Evolutionary conservation across 2,888 invertebrate species (phyloP).

Genomic region (Drosophila peninsularis): DNA sequence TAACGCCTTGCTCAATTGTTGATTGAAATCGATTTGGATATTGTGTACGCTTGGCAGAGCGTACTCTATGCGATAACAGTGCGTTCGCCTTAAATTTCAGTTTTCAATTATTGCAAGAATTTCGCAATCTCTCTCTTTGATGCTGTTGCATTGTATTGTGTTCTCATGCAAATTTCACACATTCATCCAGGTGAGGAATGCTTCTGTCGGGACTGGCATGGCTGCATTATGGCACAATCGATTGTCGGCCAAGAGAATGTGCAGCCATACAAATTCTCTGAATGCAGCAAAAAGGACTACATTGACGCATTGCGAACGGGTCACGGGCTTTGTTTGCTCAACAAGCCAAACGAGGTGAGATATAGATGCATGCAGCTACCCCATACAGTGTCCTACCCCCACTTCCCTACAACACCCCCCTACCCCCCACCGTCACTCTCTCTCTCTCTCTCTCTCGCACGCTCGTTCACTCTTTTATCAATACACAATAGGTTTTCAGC

Average conservation of each 20-base stretch:
- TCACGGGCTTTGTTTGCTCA: conserved; percentile 95
- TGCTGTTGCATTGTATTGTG: conserved; percentile 10
- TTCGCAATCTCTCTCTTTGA: conserved; percentile 1
- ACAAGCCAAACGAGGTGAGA: conserved; percentile 95
- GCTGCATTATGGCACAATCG: conserved; percentile 97
- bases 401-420: background rate
- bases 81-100: conserved; percentile 2
- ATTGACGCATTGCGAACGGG: conserved; percentile 94
- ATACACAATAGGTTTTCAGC: conserved; percentile 30
- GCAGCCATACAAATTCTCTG: conserved; percentile 98
- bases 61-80: conserved; percentile 1
- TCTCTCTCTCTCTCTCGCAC: background rate
- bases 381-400: background rate
- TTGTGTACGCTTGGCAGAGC: background rate
- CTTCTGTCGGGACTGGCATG: conserved; percentile 97
- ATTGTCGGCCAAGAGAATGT: conserved; percentile 96
- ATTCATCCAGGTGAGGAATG: conserved; percentile 89
- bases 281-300: conserved; percentile 96
- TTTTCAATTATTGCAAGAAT: conserved; percentile 8
- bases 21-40: background rate
- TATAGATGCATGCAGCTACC: conserved; percentile 16
- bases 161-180: conserved; percentile 7
- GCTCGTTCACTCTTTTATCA: conserved; percentile 15
- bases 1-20: background rate
- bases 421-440: background rate